Percentiles rank a stretch among this genome's conserved stretches.
These are phyloP conservation scores for Ophiodon elongatus DNA, from an alignment of 2,113 vertebrate species.

Conservation along the genomic window DNA sequence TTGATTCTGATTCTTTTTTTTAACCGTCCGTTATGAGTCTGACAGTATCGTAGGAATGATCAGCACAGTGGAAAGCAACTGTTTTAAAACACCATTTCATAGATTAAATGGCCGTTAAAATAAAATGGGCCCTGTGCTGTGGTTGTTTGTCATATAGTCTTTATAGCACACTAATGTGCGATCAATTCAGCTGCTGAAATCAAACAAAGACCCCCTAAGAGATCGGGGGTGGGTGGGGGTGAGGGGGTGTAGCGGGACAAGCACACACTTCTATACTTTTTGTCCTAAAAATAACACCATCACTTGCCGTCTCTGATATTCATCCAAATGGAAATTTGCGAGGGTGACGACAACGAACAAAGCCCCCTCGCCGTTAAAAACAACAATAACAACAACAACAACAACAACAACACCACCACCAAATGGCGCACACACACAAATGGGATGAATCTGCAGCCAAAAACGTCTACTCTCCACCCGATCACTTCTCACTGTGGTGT, in stretches of 20 bases:
- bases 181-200: not conserved
- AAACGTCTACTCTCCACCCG: constrained; percentile 15
- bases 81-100: not conserved
- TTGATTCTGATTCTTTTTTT: not conserved
- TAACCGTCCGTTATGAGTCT: not conserved
- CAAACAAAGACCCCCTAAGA: not conserved
- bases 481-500: constrained; percentile 23
- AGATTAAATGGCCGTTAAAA: not conserved
- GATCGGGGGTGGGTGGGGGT: not conserved
- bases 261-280: not conserved
- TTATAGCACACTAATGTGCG: not conserved
- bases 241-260: not conserved
- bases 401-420: constrained; percentile 5
- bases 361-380: constrained; percentile 6
- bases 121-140: not conserved
- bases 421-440: constrained; percentile 34
- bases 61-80: not conserved
- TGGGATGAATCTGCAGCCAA: constrained; percentile 18
- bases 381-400: constrained; percentile 14
- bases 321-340: constrained; percentile 20
- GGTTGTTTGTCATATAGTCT: not conserved
- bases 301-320: constrained; percentile 27
- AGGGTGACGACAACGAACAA: constrained; percentile 16
- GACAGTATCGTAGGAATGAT: not conserved
- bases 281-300: constrained; percentile 21